phyloP scores from a whole-genome alignment of 2,797 vertebrate species.

The Glossophaga mutica region DNA sequence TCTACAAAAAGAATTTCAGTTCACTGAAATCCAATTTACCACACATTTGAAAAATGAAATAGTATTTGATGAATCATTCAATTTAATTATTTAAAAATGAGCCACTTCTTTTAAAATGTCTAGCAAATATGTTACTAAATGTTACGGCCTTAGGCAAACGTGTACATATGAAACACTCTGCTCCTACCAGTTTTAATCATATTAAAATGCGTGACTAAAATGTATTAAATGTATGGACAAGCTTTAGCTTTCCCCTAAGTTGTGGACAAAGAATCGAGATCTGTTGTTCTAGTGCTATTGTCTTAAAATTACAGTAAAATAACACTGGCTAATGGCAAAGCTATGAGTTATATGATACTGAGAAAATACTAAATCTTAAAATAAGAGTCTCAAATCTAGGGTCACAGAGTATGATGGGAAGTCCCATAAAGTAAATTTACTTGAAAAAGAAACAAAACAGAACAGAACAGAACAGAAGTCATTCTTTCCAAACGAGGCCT shows the following conservation, averaged over 20 bases:
- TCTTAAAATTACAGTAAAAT: constrained; percentile 19
- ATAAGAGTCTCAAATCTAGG: neutral
- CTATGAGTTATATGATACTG: neutral
- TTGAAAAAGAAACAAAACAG: neutral
- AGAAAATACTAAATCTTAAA: constrained; percentile 30
- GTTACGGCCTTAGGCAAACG: neutral
- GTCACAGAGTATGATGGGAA: neutral
- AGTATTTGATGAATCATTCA: constrained; percentile 10
- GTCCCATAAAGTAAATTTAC: neutral
- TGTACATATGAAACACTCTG: neutral
- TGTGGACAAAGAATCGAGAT: neutral
- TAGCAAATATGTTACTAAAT: constrained; percentile 4
- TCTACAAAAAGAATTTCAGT: constrained; percentile 29
- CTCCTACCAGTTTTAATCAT: neutral
- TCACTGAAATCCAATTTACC: constrained; percentile 33
- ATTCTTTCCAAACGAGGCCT: constrained; percentile 8
- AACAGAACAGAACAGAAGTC: neutral
- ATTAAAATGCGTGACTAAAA: constrained; percentile 22
- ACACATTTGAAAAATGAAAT: constrained; percentile 36
- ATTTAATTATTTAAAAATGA: constrained; percentile 35
- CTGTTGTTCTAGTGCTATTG: neutral
- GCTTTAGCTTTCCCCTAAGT: neutral
- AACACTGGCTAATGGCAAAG: neutral
- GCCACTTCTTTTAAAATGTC: neutral
- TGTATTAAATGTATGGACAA: neutral